Conservation (phyloP, 2,888 invertebrate species). For the Molanna angustata region DNA sequence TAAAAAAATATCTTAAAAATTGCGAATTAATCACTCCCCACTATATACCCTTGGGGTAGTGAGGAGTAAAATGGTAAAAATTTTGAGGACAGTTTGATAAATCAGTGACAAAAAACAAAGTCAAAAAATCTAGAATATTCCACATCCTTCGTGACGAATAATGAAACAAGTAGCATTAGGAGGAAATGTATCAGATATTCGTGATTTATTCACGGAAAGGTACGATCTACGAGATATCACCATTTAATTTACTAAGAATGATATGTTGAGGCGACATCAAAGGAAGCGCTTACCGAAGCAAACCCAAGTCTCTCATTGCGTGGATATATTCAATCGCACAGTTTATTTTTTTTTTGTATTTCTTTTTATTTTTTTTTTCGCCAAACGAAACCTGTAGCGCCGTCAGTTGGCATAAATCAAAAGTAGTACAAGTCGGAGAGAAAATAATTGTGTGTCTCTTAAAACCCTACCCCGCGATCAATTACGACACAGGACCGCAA, state of each 20-base stretch:
- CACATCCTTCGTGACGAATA: no score
- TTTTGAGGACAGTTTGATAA: no score
- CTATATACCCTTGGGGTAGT: no score
- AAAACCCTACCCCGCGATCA: constrained; percentile 31
- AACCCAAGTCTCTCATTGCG: constrained; percentile 5
- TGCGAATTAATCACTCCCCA: no score
- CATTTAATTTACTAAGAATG: constrained; percentile 9
- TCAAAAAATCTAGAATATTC: no score
- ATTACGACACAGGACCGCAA: constrained; percentile 20
- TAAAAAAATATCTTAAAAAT: no score
- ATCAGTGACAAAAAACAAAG: no score
- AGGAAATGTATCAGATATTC: not conserved
- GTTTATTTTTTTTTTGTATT: constrained; percentile 3
- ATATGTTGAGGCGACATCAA: constrained; percentile 7
- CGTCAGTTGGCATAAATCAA: constrained; percentile 26
- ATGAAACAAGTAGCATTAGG: no score
- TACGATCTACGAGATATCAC: constrained; percentile 9
- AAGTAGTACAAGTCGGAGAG: constrained; percentile 29
- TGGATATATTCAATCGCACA: constrained; percentile 10
- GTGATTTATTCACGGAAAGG: not conserved
- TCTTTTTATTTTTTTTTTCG: constrained; percentile 2
- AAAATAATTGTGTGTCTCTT: constrained; percentile 33
- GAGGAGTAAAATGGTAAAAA: no score
- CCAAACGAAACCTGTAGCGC: constrained; percentile 18
- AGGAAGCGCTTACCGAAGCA: constrained; percentile 4